Base-by-base conservation (phyloP, 1,140 invertebrate species). In the Drosophila murphyi region DNA sequence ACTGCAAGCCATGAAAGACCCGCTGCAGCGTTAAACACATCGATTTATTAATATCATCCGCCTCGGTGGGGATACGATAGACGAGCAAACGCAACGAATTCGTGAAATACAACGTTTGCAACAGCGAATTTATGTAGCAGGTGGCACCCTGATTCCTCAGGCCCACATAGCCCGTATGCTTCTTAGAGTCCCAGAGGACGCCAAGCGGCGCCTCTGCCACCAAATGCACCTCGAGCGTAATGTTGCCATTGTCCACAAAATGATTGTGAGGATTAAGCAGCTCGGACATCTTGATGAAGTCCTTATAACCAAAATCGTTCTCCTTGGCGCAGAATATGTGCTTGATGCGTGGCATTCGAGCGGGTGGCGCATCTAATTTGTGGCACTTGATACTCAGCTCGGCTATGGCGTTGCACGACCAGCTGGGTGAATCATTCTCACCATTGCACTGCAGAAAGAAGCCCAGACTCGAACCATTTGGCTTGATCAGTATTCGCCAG, bases 401-500 rank as follows among this genome's bases (percentile, higher is more conserved):
- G 31, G 98, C 98, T 90, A 96, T 95, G 52, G 98, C 98, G 93
- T 98, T 98, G 93, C 98, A 99, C 4, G 97, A 99, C 98, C 98
- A 99, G 28, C 97, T 97, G 45, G 96, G 96, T 2, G 97, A 98
- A 89, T 99, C 98, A 80, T 97, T 98, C 92, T 99, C 98, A 5
- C 97, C 98, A 93, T 99, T 99, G 93, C 98, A 97, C 93, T 97
- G 96, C n/a, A 97, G 93, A 80, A 96, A 96, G 94, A 98, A 98
- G 35, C 98, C 98, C 45, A 99, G 92, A n/a, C 96, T 97, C 85
- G 95, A 95, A 50, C 94, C 94, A 62, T 93, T 93, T 8, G 97
- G 98, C 98, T 99, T 99, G 1, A 99, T 97, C 98, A 99, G 99
- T 51, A 99, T 99, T 94, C 99, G 99, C 98, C 98, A 99, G 65